Base-by-base conservation (phyloP, 2,888 invertebrate genomes). In the Mimas tiliae region DNA sequence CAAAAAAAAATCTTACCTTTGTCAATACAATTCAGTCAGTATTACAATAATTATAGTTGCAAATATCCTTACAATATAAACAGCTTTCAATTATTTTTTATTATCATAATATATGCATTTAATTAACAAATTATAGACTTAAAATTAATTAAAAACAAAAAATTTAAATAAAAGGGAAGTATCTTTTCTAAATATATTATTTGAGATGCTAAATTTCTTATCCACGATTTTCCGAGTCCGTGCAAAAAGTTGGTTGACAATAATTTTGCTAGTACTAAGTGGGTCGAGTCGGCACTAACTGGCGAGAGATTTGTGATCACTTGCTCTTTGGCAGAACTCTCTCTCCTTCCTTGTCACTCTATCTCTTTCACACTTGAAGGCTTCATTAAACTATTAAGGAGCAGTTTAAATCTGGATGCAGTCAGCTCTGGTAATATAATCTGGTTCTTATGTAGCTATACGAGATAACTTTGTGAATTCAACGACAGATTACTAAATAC, bases 251-350 rank as follows among this genome's bases (percentile, higher is more conserved):
- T 81, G 71, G 71, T 69, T 68, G 79, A 76, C 78, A 73, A 78
- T 81, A 80, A 78, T 75, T 82, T 74, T 62, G 65, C 67, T 66
- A 58, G 69, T 68, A 70, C 70, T 72, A 78, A 78, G 74, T 75
- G 70, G 78, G 76, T 74, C 72, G 69, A 66, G 69, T 68, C 67
- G 74, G 71, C 75, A 76, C 78, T 80, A 80, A 82, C 77, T 79
- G 74, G 67, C 64, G 68, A 71, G 78, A 82, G 80, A 83, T 81
- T 82, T 83, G 80, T 79, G 74, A 70, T 67, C 72, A 58, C 58
- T 58, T 58, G 42, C 58, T 42, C 42, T 58, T 58, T 38, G 42
- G 3, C 38, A 38, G 34, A 58, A 65, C 63, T 11, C 58, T 50
- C 34, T 27, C 50, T 45, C 45, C 14, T 11, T 11, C 14, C 45